Conservation (phyloP, 2,113 vertebrate genomes). For the Pycnonotus jocosus region DNA sequence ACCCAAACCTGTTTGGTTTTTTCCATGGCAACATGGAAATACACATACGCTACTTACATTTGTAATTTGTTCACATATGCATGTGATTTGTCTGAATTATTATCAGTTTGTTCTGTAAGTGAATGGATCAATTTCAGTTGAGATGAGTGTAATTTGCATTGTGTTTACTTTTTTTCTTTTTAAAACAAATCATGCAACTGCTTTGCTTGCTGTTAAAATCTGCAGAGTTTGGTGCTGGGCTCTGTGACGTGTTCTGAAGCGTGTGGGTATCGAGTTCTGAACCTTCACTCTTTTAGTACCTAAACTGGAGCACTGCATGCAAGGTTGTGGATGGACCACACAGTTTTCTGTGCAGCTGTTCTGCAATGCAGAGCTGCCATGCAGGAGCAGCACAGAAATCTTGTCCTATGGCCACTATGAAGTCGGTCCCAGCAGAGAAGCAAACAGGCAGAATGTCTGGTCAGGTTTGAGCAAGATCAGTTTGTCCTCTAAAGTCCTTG, state of each 20-base stretch:
- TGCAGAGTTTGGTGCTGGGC: neutral
- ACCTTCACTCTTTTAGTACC: neutral
- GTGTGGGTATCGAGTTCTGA: rapidly evolving
- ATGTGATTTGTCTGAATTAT: neutral
- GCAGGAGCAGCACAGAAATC: neutral
- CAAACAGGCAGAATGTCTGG: neutral
- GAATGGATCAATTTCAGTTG: neutral
- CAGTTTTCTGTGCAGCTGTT: neutral
- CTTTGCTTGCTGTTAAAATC: neutral
- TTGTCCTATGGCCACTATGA: rapidly evolving
- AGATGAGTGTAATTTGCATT: neutral
- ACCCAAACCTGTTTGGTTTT: neutral
- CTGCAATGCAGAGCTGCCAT: neutral
- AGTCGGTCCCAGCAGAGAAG: neutral
- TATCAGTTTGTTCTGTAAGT: neutral
- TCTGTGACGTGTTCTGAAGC: neutral
- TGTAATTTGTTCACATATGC: neutral
- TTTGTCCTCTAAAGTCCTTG: neutral
- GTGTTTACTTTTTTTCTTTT: neutral
- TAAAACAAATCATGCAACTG: neutral
- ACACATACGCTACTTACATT: neutral
- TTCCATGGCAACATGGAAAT: neutral
- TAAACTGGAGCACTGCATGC: rapidly evolving
- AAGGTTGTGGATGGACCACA: rapidly evolving
- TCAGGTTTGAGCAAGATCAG: neutral